Evolutionary conservation across 2,888 invertebrate species (phyloP).

Genomic region (Ditylenchus weischeri): DNA sequence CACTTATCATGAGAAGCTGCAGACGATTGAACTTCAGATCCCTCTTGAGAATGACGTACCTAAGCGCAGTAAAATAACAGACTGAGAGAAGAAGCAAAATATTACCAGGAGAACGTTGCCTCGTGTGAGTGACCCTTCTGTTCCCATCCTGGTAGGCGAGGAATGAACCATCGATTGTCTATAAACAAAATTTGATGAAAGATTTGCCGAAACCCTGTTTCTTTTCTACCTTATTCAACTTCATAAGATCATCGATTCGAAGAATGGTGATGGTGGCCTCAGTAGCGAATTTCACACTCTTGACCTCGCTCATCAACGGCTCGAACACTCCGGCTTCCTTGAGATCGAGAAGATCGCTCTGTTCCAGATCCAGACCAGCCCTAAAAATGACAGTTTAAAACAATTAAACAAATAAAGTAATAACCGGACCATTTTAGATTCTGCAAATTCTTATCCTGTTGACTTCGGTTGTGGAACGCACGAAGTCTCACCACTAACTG

Average conservation of each 20-base stretch:
- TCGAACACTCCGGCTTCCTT: constrained; percentile 91
- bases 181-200: too few relatives aligned
- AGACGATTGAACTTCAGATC: too few relatives aligned
- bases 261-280: constrained; percentile 99
- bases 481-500: constrained; percentile 94
- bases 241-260: constrained; percentile 98
- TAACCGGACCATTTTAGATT: constrained; percentile 68
- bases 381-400: constrained; percentile 59
- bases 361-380: constrained; percentile 84
- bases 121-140: too few relatives aligned
- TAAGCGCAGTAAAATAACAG: too few relatives aligned
- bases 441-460: constrained; percentile 74
- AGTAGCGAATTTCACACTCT: constrained; percentile 96
- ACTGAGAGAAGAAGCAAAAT: too few relatives aligned
- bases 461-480: constrained; percentile 95
- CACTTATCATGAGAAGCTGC: too few relatives aligned
- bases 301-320: constrained; percentile 89
- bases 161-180: too few relatives aligned
- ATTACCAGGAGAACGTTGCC: too few relatives aligned
- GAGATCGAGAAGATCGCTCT: constrained; percentile 86
- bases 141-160: too few relatives aligned
- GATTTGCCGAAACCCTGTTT: too few relatives aligned
- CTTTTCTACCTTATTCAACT: constrained; percentile 68
- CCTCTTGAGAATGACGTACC: too few relatives aligned
- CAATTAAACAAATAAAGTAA: constrained; percentile 18